Conservation (phyloP, 2,797 vertebrate genomes). For the Sus cebifrons region DNA sequence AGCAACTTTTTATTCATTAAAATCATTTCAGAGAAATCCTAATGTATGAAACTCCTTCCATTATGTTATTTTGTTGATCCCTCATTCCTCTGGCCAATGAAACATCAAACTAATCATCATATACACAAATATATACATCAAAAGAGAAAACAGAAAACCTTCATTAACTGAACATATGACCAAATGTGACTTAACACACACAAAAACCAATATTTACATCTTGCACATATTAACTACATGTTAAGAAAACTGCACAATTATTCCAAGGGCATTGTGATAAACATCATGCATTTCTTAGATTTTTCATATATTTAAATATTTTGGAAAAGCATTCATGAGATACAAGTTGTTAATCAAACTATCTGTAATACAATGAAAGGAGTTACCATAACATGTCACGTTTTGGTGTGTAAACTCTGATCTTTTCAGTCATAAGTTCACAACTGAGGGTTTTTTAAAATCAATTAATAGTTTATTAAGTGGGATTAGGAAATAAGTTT, state of each 20-base stretch:
- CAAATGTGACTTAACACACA: background rate
- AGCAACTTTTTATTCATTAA: background rate
- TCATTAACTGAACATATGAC: background rate
- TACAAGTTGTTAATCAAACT: background rate
- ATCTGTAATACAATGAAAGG: background rate
- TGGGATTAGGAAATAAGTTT: background rate
- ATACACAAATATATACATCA: background rate
- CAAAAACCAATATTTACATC: background rate
- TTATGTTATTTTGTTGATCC: background rate
- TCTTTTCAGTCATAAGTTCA: background rate
- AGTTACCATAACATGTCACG: background rate
- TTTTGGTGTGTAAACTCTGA: background rate
- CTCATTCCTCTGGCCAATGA: background rate
- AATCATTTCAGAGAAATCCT: background rate
- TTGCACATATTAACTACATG: background rate
- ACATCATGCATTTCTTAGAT: background rate
- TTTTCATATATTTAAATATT: background rate
- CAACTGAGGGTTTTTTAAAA: background rate
- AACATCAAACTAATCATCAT: background rate
- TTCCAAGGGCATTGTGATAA: background rate
- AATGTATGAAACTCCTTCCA: background rate
- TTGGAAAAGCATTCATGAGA: background rate
- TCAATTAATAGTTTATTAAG: background rate
- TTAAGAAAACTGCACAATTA: background rate
- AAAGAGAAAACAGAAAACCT: background rate